Conservation (phyloP, 2,888 invertebrate species). For the Mechanitis mazaeus region DNA sequence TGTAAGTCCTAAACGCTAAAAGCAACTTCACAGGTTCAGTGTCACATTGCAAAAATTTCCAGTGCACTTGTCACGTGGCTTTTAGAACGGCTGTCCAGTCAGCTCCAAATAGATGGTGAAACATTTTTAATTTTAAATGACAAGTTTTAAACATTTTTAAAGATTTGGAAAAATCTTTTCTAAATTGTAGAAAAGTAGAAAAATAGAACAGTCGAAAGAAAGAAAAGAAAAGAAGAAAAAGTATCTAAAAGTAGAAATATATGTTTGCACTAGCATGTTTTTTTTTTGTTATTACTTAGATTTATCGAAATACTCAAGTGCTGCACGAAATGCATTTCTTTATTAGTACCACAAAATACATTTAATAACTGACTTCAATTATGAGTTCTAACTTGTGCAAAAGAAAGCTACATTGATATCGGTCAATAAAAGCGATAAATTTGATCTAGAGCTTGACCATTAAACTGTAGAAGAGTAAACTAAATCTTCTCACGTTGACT, state of each 20-base stretch:
- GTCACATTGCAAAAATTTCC: background rate
- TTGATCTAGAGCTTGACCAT: slow-evolving; percentile 23
- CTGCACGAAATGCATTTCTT: background rate
- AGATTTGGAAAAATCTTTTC: too few relatives aligned
- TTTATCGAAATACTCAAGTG: too few relatives aligned
- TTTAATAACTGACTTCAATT: slow-evolving; percentile 31
- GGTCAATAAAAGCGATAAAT: slow-evolving; percentile 46
- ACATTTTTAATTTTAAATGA: background rate
- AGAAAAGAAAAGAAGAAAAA: too few relatives aligned
- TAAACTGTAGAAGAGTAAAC: slow-evolving; percentile 4
- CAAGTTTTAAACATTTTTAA: background rate
- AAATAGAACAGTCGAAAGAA: too few relatives aligned
- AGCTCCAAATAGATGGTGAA: background rate
- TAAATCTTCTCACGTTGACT: slow-evolving; percentile 7
- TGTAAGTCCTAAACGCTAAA: background rate
- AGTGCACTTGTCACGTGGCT: slow-evolving; percentile 6
- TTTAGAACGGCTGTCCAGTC: slow-evolving; percentile 5
- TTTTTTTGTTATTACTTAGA: too few relatives aligned
- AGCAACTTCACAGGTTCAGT: slow-evolving; percentile 1
- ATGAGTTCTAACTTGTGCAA: slow-evolving; percentile 38
- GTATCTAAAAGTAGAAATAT: too few relatives aligned
- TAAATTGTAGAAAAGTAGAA: too few relatives aligned
- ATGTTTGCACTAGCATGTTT: too few relatives aligned
- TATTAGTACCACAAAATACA: background rate
- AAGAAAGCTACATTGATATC: slow-evolving; percentile 40